Evolutionary conservation across 2,888 invertebrate genomes (phyloP), one percentile per base, ranked within the genome.

Genomic region (Drosophila bunnanda): DNA sequence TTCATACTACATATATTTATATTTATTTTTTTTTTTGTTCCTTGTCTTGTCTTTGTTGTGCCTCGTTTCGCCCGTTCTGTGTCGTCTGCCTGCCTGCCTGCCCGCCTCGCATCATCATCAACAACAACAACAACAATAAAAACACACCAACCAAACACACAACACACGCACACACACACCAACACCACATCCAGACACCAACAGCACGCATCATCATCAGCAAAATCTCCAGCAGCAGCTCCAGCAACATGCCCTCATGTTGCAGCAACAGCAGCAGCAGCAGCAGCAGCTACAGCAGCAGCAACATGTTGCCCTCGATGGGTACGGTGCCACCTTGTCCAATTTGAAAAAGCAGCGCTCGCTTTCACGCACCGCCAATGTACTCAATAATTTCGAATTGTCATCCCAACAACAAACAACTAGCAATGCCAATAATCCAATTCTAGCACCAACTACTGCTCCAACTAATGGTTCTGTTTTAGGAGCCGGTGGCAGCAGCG

Each of bases 311-410:
- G 84, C 77, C 48, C 67, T 89, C 61, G 89, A 86, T 69, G 72
- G 78, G 48, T 77, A 90, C 60, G 91, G 92, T 78, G 92, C 92
- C 76, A 98, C 98, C 56, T 94, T 98, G 84, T 96, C 98, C 59
- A 98, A 98, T 93, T 93, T 98, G 92, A 98, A 98, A 93, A 98
- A 98, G 92, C 97, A 98, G 91, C 94, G 98, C 77, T 95, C 97
- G 75, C 96, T 96, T 89, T 96, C 96, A 84, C 94, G 97, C 84
- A 94, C 93, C 84, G 83, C 89, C 30, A 93, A 92, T 88, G 93
- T 92, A 62, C 87, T 83, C 68, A 83, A 78, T 54, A 83, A 89
- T 83, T 89, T 83, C 32, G 83, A 83, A 61, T 59, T 83, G 22
- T 80, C 83, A 73, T 59, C 70, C 62, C 74, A 73, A 34, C 50